These are phyloP conservation scores for Chlamydotis undulata DNA, from an alignment of 2,113 vertebrate species.

Conservation along the genomic window DNA sequence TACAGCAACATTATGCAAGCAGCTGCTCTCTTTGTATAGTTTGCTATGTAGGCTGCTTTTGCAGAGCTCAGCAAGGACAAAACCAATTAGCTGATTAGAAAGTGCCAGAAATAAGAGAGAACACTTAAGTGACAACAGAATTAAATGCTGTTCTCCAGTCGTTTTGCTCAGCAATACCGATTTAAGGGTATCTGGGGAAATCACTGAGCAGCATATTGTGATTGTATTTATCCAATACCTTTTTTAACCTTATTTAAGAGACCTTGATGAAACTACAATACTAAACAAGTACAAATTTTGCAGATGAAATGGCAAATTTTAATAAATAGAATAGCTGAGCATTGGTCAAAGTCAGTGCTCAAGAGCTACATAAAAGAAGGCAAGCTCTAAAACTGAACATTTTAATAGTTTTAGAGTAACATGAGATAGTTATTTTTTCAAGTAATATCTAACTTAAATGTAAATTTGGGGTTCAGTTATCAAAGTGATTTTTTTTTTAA, in stretches of 20 bases:
- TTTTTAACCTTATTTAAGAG: background rate
- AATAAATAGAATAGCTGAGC: background rate
- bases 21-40: constrained; percentile 57
- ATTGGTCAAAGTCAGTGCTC: constrained; percentile 43
- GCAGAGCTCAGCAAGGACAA: constrained; percentile 35
- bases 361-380: constrained; percentile 34
- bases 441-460: constrained; percentile 67
- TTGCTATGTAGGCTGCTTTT: constrained; percentile 46
- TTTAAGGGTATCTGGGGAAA: background rate
- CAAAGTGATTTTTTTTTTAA: constrained; percentile 58
- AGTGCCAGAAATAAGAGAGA: constrained; percentile 50
- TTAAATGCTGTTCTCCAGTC: background rate
- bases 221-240: background rate
- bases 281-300: background rate
- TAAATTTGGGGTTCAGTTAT: constrained; percentile 67
- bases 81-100: constrained; percentile 67
- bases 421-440: background rate
- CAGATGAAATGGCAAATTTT: background rate
- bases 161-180: background rate
- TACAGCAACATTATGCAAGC: constrained; percentile 11
- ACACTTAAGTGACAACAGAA: constrained; percentile 28
- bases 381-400: background rate
- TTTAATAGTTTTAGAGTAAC: constrained; percentile 33
- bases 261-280: background rate
- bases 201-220: background rate